Conservation (phyloP, 2,797 vertebrate species). For the Gobionotothen gibberifrons region DNA sequence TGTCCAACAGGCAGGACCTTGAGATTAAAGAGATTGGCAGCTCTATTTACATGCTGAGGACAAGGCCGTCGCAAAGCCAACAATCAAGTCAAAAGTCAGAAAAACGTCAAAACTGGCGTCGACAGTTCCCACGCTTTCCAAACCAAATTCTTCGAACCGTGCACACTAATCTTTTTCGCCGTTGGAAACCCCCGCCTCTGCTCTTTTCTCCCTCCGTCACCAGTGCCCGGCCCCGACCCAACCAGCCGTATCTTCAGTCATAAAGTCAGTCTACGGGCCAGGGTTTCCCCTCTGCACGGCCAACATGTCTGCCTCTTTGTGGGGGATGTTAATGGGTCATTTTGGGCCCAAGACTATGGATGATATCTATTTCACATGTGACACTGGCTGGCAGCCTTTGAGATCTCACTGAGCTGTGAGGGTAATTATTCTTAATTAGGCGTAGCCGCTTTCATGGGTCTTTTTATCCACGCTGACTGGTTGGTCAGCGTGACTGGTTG, state of each 20-base stretch:
- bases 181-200: constrained; percentile 37
- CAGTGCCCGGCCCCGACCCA: constrained; percentile 41
- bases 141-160: constrained; percentile 52
- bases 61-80: constrained; percentile 24
- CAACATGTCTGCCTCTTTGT: constrained; percentile 48
- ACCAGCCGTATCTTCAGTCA: constrained; percentile 60
- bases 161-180: constrained; percentile 57
- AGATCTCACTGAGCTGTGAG: constrained; percentile 39
- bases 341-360: constrained; percentile 50
- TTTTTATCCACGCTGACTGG: constrained; percentile 19
- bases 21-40: constrained; percentile 36
- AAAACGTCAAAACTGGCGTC: constrained; percentile 55
- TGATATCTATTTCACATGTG: constrained; percentile 67
- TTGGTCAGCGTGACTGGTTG: too few relatives aligned
- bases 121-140: constrained; percentile 70
- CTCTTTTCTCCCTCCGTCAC: constrained; percentile 18
- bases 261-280: constrained; percentile 47
- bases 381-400: constrained; percentile 64
- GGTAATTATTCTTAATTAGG: constrained; percentile 71
- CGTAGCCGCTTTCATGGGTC: constrained; percentile 26
- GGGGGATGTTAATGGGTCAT: constrained; percentile 54
- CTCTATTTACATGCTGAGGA: constrained; percentile 36
- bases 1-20: constrained; percentile 20
- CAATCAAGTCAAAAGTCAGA: constrained; percentile 51
- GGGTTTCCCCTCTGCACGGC: constrained; percentile 20